Evolutionary conservation across 2,888 invertebrate species (phyloP), one percentile per base, ranked within the genome.

Genomic region (Neoascia interrupta): DNA sequence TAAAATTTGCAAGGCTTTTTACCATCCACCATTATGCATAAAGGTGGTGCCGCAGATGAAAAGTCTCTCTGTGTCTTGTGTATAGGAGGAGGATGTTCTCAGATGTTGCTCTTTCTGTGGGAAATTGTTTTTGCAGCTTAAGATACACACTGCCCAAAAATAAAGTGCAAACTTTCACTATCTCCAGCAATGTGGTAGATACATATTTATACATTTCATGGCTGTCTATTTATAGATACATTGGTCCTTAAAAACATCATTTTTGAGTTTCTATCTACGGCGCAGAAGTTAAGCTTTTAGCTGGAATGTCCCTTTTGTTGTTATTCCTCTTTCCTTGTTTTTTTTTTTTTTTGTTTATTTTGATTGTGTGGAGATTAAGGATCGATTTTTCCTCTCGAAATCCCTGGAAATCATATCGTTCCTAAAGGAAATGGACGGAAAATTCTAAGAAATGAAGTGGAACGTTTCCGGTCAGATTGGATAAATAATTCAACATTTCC

Each of bases 321-420:
- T n/a, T n/a, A n/a, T n/a, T 31, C 31, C 31, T 26, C 10, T 31
- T 6, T n/a, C 31, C 69, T 75, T 76, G 76, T 76, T 79, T 79
- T 79, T 60, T 68, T 56, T 31, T 68, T 79, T 34, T 41, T 68
- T 79, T 79, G 73, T 79, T 79, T 79, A 79, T 73, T 73, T 31
- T 79, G 73, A 66, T 66, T 54, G 73, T 79, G 53, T 37, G 41
- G 34, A 64, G 58, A 54, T 34, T 66, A 18, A 8, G 21, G 39
- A 74, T 69, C 54, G 69, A 75, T 75, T 69, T 69, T 69, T 49
- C 49, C 10, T 2, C n/a, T 6, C 31, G 31, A 31, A 6, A 4
- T 31, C 3, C 5, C 1, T 26, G 47, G 15, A 41, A 36, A n/a
- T 8, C 5, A 16, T 2, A 37, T n/a, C n/a, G n/a, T 51, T 21